These are phyloP conservation scores for Corythaixoides concolor DNA, from an alignment of 2,113 vertebrate species.

Conservation along the genomic window DNA sequence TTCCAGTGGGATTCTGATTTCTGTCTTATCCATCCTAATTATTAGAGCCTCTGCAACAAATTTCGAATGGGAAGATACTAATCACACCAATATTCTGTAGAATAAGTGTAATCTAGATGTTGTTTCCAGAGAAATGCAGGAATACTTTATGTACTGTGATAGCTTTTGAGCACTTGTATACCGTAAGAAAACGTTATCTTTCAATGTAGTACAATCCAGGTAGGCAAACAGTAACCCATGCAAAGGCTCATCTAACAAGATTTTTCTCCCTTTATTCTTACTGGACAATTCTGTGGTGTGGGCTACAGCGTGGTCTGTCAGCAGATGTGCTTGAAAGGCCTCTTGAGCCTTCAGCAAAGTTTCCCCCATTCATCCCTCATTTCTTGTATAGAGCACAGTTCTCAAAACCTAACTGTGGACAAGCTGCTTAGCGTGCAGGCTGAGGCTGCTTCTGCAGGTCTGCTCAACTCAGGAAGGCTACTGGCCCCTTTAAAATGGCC, in stretches of 20 bases:
- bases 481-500: not conserved
- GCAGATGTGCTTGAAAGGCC: not conserved
- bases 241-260: not conserved
- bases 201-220: not conserved
- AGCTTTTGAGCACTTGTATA: not conserved
- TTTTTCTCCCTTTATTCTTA: not conserved
- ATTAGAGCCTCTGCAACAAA: not conserved
- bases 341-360: not conserved
- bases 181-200: not conserved
- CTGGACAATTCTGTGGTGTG: not conserved
- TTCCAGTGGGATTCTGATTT: not conserved
- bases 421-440: not conserved
- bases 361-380: not conserved
- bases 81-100: not conserved
- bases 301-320: rapidly evolving
- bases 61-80: not conserved
- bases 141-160: not conserved
- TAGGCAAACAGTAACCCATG: not conserved
- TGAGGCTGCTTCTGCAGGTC: not conserved
- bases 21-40: not conserved
- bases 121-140: not conserved
- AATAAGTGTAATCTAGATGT: not conserved
- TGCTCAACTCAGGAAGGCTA: not conserved
- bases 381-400: not conserved
- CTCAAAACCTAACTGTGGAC: not conserved